Base-by-base conservation (phyloP, 1,140 invertebrate genomes). In the Formica selysi region DNA sequence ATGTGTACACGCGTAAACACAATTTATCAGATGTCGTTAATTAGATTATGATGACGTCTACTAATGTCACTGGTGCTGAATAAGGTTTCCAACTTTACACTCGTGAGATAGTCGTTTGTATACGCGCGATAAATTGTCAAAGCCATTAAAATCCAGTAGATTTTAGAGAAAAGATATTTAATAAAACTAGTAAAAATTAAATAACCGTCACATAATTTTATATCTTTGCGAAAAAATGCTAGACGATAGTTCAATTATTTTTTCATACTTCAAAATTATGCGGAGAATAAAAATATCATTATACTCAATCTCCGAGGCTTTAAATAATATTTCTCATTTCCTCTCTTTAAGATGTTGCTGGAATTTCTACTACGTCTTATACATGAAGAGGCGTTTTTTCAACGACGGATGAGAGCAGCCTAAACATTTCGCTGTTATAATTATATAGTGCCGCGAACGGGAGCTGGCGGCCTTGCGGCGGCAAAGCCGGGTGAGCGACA, bases 361-460 rank as follows among this genome's bases (percentile, higher is more conserved):
- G 29, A 48, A 54, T 85, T 61, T 13, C 7, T 74, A 57, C 32
- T 70, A 44, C 26, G 62, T 44, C 54, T 22, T 22, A 38, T 0
- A 32, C 48, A 86, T 44, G 51, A 76, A 67, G 78, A 38, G 48
- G 79, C 44, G 54, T 76, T 78, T 84, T 61, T 83, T 54, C 81
- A n/a, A 36, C 64, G 32, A 65, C 29, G 71, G 67, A 80, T 67
- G 68, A 76, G 81, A 64, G 64, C 70, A 79, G 78, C 76, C 85
- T 89, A 91, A 91, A 90, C 83, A 91, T 91, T 91, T 91, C 89
- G 87, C 83, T 86, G 68, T 84, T 89, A 83, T 91, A 91, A 91
- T 91, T 91, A 88, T 59, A 91, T 59, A 64, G 78, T 88, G 67
- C 88, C 44, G 44, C 76, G 80, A 90, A 88, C 87, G 76, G 89